Percentiles rank a stretch among this genome's conserved stretches.
Evolutionary conservation across 2,113 vertebrate genomes (phyloP).

Genomic region (Eonycteris spelaea): DNA sequence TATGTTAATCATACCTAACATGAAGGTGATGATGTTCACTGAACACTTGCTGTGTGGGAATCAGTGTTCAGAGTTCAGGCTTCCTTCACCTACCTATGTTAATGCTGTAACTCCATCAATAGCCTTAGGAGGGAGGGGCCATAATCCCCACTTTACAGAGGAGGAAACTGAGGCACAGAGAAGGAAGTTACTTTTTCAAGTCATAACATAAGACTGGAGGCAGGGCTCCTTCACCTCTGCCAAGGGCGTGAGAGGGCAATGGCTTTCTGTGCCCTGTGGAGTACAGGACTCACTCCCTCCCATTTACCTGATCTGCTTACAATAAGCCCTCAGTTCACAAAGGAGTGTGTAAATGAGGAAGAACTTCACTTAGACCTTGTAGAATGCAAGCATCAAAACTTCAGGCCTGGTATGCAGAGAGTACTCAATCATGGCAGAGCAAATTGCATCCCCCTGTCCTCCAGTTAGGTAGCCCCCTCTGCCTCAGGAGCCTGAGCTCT

Average conservation of each 20-base stretch:
- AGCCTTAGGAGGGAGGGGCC: background rate
- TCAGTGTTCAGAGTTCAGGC: background rate
- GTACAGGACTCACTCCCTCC: background rate
- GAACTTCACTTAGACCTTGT: background rate
- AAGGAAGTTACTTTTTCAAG: background rate
- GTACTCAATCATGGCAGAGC: background rate
- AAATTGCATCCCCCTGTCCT: background rate
- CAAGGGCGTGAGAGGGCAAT: background rate
- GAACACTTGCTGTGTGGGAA: too few species aligned
- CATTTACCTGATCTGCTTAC: background rate
- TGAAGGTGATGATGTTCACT: background rate
- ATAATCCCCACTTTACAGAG: background rate
- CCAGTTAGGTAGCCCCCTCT: too few species aligned
- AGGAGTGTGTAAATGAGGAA: background rate
- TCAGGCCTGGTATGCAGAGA: background rate
- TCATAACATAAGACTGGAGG: background rate
- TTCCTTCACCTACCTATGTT: too few species aligned
- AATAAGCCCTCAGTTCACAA: too few species aligned
- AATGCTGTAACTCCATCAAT: background rate
- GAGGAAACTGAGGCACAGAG: background rate
- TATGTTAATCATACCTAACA: accelerated
- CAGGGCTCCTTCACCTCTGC: background rate
- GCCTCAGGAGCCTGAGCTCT: background rate
- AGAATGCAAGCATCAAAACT: background rate
- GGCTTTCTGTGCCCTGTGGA: background rate